Percentiles rank a stretch among this genome's conserved stretches.
These are phyloP conservation scores for Myxocyprinus asiaticus DNA, from an alignment of 2,113 vertebrate species.

Conservation along the genomic window DNA sequence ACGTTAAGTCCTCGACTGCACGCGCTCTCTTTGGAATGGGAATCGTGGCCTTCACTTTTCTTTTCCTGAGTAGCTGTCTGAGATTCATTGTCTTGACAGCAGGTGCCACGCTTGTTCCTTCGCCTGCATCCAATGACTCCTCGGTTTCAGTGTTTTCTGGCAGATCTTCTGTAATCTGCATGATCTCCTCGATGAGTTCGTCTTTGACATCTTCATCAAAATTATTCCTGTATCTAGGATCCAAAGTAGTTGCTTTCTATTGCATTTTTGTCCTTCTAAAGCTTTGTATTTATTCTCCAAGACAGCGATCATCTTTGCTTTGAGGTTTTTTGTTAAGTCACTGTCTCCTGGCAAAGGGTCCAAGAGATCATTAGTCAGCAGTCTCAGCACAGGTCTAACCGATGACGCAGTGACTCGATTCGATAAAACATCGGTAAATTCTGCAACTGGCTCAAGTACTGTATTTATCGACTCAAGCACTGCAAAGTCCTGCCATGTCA, in stretches of 20 bases:
- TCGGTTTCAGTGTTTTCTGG: neutral
- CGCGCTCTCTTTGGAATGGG: neutral
- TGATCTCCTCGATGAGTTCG: neutral
- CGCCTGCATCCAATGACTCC: neutral
- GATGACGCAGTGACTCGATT: neutral
- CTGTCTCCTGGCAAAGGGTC: neutral
- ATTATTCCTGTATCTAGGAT: slow-evolving; percentile 8
- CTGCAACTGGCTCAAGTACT: neutral
- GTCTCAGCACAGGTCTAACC: neutral
- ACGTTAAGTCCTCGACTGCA: neutral
- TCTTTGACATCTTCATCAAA: neutral
- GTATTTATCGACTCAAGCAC: neutral
- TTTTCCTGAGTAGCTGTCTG: neutral
- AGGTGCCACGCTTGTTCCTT: neutral
- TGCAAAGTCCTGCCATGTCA: neutral
- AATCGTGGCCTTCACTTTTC: neutral
- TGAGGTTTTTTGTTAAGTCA: neutral
- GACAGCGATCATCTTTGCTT: neutral
- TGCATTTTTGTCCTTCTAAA: slow-evolving; percentile 1
- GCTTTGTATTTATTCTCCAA: neutral
- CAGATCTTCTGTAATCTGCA: neutral
- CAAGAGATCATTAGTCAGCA: neutral
- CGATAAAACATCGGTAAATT: neutral
- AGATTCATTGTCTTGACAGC: neutral
- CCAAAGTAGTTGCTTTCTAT: slow-evolving; percentile 2